Evolutionary conservation across 2,888 invertebrate species (phyloP), one percentile per base, ranked within the genome.

Genomic region (Oegoconia quadripuncta): DNA sequence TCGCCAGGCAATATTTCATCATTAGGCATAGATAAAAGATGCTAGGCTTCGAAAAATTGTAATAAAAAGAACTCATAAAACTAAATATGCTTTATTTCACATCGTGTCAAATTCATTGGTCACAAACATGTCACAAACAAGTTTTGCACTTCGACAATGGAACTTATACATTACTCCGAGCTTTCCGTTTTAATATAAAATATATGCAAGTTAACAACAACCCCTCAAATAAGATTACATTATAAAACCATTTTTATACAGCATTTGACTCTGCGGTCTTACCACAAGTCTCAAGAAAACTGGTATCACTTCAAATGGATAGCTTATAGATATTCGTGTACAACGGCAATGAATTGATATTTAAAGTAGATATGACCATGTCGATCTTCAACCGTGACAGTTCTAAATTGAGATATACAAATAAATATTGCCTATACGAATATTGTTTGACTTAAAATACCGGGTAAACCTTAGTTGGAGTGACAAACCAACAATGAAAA

Each of bases 21-120:
- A 20, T 20, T 7, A 20, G 20, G 20, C n/a, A n/a, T n/a, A 20
- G 20, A n/a, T 5, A 11, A n/a, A 25, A 4, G 25, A 4, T 25
- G n/a, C 5, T 11, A 5, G 27, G 12, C 6, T 13, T 12, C 12
- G 8, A 13, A 13, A 27, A 8, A 27, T 7, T 8, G 27, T 11
- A 40, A 36, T 26, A 39, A 71, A 64, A 60, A 42, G 72, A 74
- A 70, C 44, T 64, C 61, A 66, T 80, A 82, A 83, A 86, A 86
- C 81, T 84, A 84, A 83, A 78, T 78, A 78, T 82, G 82, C 80
- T 86, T 84, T 86, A 86, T 84, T 86, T 80, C 78, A 82, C 78
- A 81, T 81, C 73, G 73, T 74, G 79, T 82, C 81, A 75, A 71
- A 79, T 74, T 76, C 74, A 78, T 81, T 83, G 81, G 80, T 83